phyloP scores from a whole-genome alignment of 2,888 invertebrate species.

The Drosophila mettleri region DNA sequence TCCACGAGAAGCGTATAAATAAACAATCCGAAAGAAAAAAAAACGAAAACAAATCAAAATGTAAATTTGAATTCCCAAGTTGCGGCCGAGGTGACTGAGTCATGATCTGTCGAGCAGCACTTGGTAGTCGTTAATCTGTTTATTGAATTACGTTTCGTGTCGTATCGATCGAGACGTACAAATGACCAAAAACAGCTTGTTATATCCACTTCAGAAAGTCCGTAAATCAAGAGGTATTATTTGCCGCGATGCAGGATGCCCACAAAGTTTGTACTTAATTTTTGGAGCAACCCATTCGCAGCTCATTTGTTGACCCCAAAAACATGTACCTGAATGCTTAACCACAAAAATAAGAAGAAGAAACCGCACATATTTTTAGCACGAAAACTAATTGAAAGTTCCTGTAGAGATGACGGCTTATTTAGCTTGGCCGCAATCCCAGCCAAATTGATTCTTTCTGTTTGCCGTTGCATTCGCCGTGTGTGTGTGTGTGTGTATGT shows the following conservation, averaged over 20 bases:
- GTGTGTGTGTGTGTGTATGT: background rate
- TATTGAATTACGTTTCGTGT: conserved; percentile 26
- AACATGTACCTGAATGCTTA: background rate
- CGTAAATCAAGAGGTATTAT: conserved; percentile 20
- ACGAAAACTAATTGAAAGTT: conserved; percentile 8
- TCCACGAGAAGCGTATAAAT: background rate
- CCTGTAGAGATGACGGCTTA: conserved; percentile 3
- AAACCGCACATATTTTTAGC: background rate
- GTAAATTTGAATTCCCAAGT: conserved; percentile 27
- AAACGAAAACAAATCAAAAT: conserved; percentile 23
- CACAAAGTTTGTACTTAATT: background rate
- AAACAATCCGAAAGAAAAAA: conserved; percentile 10
- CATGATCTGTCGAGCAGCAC: conserved; percentile 23
- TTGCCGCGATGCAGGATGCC: background rate
- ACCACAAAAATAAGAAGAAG: background rate
- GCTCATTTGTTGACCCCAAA: background rate
- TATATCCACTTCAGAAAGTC: conserved; percentile 5
- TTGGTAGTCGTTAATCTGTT: conserved; percentile 28
- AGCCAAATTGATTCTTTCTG: conserved; percentile 24
- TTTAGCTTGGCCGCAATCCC: background rate
- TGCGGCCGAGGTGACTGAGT: conserved; percentile 39
- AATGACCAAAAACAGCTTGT: background rate
- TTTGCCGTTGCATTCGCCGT: conserved; percentile 37
- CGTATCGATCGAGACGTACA: conserved; percentile 31
- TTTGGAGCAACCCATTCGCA: background rate